Evolutionary conservation across 2,113 vertebrate genomes (phyloP).

Genomic region (Azemiops feae): DNA sequence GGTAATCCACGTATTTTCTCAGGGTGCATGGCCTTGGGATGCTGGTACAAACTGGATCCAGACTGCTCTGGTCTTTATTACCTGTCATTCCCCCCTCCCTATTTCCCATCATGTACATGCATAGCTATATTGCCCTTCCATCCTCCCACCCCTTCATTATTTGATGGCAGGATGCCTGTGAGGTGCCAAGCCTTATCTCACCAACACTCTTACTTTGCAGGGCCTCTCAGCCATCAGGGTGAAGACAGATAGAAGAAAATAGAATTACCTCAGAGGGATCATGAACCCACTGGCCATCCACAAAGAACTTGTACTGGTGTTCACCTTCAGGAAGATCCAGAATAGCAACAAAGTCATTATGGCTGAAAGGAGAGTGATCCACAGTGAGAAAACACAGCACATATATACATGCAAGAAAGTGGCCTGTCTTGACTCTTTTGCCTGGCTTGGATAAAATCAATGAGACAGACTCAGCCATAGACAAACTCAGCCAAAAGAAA

Average conservation of each 20-base stretch:
- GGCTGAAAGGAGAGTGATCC: conserved; percentile 70
- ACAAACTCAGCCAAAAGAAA: background rate
- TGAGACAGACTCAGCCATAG: background rate
- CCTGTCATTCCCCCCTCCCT: background rate
- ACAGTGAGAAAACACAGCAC: background rate
- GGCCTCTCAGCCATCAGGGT: background rate
- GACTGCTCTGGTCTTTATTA: background rate
- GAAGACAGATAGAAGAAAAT: background rate
- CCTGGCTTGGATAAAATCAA: background rate
- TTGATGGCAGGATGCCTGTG: too few relatives aligned
- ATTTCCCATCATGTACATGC: background rate
- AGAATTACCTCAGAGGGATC: conserved; percentile 88
- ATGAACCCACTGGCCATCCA: conserved; percentile 98
- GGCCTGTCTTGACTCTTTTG: background rate
- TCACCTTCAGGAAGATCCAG: conserved; percentile 96
- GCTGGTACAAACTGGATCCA: background rate
- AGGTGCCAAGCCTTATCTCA: background rate
- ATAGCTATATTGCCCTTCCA: background rate
- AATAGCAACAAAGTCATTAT: conserved; percentile 97
- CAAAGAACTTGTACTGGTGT: conserved; percentile 98
- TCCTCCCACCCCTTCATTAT: too few relatives aligned
- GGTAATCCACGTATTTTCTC: background rate
- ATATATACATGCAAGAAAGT: background rate
- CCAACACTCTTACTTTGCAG: background rate
- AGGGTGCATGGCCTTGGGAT: background rate